A percentile compares a stretch with the other conserved stretches of the same genome.
phyloP scores from a whole-genome alignment of 2,797 vertebrate genomes.

The Ctenosaura bakeri region DNA sequence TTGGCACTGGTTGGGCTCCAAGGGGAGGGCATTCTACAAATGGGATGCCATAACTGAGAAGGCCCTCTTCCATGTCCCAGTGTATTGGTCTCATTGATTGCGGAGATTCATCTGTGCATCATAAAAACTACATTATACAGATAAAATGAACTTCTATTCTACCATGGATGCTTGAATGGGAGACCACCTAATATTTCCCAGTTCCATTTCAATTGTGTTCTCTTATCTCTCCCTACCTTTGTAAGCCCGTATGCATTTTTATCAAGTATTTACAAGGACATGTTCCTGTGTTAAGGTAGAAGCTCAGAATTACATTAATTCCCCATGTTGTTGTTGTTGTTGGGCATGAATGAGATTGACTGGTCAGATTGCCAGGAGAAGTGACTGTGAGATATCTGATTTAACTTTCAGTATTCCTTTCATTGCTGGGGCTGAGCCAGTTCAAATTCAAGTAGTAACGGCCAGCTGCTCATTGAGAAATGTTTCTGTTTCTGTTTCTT shows the following conservation, averaged over 20 bases:
- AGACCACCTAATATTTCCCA: neutral
- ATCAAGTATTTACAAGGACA: neutral
- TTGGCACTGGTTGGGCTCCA: too few relatives aligned
- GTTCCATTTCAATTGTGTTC: slow-evolving; percentile 11
- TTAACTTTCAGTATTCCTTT: slow-evolving; percentile 47
- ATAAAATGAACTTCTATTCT: neutral
- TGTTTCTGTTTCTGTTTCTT: slow-evolving; percentile 8
- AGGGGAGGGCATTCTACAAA: too few relatives aligned
- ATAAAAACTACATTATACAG: neutral
- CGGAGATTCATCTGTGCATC: neutral
- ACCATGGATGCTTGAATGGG: neutral
- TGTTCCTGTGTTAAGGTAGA: slow-evolving; percentile 21
- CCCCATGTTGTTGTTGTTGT: slow-evolving; percentile 6
- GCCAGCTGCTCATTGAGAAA: slow-evolving; percentile 12
- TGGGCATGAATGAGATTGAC: slow-evolving; percentile 58
- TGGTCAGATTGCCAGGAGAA: slow-evolving; percentile 53
- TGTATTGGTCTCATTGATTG: neutral
- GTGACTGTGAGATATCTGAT: slow-evolving; percentile 39
- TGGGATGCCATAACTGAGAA: too few relatives aligned
- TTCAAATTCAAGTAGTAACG: slow-evolving; percentile 6
- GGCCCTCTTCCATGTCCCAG: too few relatives aligned
- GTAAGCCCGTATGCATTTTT: neutral
- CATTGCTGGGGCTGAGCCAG: slow-evolving; percentile 42
- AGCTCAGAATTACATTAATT: slow-evolving; percentile 46
- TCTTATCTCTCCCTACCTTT: neutral